Evolutionary conservation across 2,888 invertebrate species (phyloP), one percentile per base, ranked within the genome.

Genomic region (Gymnosoma rotundatum): DNA sequence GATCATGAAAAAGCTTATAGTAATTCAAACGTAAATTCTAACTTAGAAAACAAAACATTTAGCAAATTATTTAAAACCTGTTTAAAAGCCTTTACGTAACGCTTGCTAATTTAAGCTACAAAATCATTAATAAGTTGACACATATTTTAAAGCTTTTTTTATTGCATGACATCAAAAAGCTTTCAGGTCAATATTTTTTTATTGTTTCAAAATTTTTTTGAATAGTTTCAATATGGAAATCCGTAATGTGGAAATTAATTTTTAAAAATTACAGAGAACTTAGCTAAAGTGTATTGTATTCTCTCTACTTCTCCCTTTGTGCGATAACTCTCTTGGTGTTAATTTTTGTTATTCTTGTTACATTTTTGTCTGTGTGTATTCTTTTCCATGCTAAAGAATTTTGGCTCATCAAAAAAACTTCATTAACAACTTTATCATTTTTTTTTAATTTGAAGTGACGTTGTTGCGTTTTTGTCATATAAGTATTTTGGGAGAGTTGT

Each of bases 161-260:
- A 12, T 42, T n/a, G 52, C 52, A 20, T 78, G 45, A 32, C 61
- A 76, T 21, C 14, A 63, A 52, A 69, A 72, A 79, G 72, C 79
- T 79, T 73, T 79, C 32, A 80, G 79, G 80, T 73, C 80, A 80
- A 48, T n/a, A 32, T 20, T 32, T 52, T 58, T 32, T 32, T 32
- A 7, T 32, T 32, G 25, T 42, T 50, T n/a, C 12, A 18, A 10
- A 12, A 38, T 4, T n/a, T 12, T 20, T 20, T 58, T 20, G 18
- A 18, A 32, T 6, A 12, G 14, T 36, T 20, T 48, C 7, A 9
- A 54, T 20, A 18, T 52, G 20, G 16, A 12, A 75, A 67, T 25
- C 36, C 2, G 32, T 2, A 21, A 61, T 58, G 66, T 80, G 80
- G 73, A 61, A 66, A 42, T 20, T 14, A 25, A 61, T 16, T 50